Evolutionary conservation across 2,797 vertebrate species (phyloP), one percentile per base, ranked within the genome.

Genomic region (Labeo calbasu): DNA sequence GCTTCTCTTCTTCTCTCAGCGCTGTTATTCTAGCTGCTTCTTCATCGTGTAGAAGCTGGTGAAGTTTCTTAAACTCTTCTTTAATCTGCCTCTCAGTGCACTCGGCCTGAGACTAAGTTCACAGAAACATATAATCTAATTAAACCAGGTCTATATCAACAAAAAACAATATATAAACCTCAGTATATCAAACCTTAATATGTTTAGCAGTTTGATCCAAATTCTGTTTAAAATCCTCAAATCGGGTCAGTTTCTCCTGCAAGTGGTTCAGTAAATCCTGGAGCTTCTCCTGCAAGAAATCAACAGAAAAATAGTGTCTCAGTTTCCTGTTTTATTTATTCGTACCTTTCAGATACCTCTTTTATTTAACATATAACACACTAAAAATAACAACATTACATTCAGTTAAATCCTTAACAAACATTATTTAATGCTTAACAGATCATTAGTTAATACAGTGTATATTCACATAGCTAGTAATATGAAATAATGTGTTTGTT

Each of bases 1-100:
- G 61, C 77, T 70, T 3, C 68, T 71, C 15, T 81, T 81, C 79
- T 5, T 71, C 68, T 71, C 68, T 81, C 13, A 79, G 77, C 0
- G 7, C 63, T 79, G 12, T 79, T 23, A 23, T 17, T 23, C 63
- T 79, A 63, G 13, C 4, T 3, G 13, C 25, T 53, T 68, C 77
- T 66, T 79, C 63, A 11, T 79, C 4, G 15, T n/a, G 13, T 46
- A 81, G 15, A 81, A 71, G 1, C 15, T 55, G 51, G 14, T 59
- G 51, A 81, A 71, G 50, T 61, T 57, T 51, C 46, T 68, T 0
- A 32, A 79, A 79, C 43, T 65, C 77, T 2, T 23, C 2, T n/a
- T 53, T 32, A 40, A 79, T 79, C 19, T 17, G 61, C 8, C 0
- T 36, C 48, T 79, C 28, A 15, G 13, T 79, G 63, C 4, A 0